phyloP scores from a whole-genome alignment of 2,797 vertebrate genomes.

The Periparus ater region DNA sequence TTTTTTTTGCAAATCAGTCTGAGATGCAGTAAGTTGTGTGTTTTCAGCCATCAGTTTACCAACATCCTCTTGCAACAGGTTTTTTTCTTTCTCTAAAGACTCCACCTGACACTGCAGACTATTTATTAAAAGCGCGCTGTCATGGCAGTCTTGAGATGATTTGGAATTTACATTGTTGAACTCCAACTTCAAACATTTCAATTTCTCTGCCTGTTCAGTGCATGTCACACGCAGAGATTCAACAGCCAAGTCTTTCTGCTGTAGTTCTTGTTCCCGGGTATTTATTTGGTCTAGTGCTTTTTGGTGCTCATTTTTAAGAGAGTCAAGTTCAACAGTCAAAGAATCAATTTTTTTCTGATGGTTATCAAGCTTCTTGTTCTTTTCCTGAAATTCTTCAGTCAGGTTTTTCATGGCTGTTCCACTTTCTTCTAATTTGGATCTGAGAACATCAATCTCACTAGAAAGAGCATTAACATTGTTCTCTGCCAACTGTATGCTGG shows the following conservation, averaged over 20 bases:
- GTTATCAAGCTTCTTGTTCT: slow-evolving; percentile 70
- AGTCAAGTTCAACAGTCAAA: slow-evolving; percentile 79
- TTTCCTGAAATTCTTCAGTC: slow-evolving; percentile 74
- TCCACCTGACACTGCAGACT: slow-evolving; percentile 67
- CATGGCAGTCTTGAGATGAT: slow-evolving; percentile 70
- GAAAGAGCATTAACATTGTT: slow-evolving; percentile 61
- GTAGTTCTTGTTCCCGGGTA: slow-evolving; percentile 72
- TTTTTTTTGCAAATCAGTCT: slow-evolving; percentile 57
- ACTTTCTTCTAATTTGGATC: slow-evolving; percentile 68
- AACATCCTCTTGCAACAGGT: slow-evolving; percentile 70
- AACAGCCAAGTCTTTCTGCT: slow-evolving; percentile 81
- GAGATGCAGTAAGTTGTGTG: slow-evolving; percentile 65
- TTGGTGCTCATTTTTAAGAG: slow-evolving; percentile 77
- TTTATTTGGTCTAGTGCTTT: slow-evolving; percentile 78
- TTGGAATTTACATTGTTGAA: slow-evolving; percentile 74
- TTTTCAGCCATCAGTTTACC: slow-evolving; percentile 75
- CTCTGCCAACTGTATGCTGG: slow-evolving; percentile 55
- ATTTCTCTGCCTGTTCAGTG: slow-evolving; percentile 76
- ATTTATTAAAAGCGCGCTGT: slow-evolving; percentile 46
- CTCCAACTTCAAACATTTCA: slow-evolving; percentile 73
- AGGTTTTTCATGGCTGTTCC: slow-evolving; percentile 52
- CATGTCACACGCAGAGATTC: slow-evolving; percentile 80
- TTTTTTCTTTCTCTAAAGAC: slow-evolving; percentile 72
- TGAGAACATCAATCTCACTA: slow-evolving; percentile 63
- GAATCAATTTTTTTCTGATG: slow-evolving; percentile 70